Conservation (phyloP, 2,797 vertebrate species). For the Enteromius argenteus region DNA sequence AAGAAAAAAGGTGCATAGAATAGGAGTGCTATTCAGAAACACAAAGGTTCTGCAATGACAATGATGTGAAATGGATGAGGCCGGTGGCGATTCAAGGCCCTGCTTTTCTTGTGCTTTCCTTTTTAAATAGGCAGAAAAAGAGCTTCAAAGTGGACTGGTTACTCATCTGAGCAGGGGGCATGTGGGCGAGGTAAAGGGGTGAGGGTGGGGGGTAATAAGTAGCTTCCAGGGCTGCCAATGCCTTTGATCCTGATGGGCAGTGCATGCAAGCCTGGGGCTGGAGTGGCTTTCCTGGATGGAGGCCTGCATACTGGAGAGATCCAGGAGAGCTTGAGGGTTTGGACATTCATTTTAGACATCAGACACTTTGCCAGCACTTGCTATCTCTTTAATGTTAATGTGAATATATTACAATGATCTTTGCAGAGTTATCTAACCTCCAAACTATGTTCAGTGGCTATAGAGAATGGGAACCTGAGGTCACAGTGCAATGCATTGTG, state of each 20-base stretch:
- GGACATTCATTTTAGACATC: slow-evolving; percentile 18
- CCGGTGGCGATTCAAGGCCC: slow-evolving; percentile 4
- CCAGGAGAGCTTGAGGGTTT: slow-evolving; percentile 54
- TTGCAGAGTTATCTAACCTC: not conserved
- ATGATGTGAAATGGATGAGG: slow-evolving; percentile 29
- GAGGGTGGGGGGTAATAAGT: slow-evolving; percentile 66
- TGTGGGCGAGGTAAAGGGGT: slow-evolving; percentile 60
- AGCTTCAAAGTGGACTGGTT: slow-evolving; percentile 55
- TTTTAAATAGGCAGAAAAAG: slow-evolving; percentile 20
- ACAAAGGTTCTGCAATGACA: slow-evolving; percentile 38
- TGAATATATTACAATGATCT: slow-evolving; percentile 11
- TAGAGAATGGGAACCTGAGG: not conserved
- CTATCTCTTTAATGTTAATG: slow-evolving; percentile 10
- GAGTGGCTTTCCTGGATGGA: slow-evolving; percentile 63
- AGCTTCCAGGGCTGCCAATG: slow-evolving; percentile 64
- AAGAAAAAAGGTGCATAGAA: slow-evolving; percentile 39
- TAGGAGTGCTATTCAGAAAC: slow-evolving; percentile 33
- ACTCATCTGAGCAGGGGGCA: slow-evolving; percentile 26
- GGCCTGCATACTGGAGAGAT: slow-evolving; percentile 55
- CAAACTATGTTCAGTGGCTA: not conserved
- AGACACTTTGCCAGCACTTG: not conserved
- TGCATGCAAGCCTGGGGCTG: slow-evolving; percentile 65
- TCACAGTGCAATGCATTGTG: not conserved
- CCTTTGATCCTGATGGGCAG: slow-evolving; percentile 74
- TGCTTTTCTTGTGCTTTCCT: slow-evolving; percentile 22